Percentiles rank a stretch among this genome's conserved stretches.
Evolutionary conservation across 37 sponge, comb jelly and placozoan species (phyloP).

Genomic region (Ianthella basta): DNA sequence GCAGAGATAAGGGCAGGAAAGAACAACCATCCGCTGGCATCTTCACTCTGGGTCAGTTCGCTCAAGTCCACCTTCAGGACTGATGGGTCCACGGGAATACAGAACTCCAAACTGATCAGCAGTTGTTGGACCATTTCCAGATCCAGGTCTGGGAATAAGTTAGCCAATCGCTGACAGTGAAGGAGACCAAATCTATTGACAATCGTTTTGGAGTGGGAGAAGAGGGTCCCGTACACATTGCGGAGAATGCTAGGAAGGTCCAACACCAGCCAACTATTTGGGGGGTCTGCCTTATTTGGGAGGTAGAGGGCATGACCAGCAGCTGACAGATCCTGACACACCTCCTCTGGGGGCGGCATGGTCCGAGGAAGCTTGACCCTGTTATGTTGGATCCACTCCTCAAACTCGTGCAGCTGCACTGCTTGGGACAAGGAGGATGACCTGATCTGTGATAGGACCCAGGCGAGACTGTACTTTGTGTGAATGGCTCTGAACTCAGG

Average conservation of each 20-base stretch:
- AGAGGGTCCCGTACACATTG: conserved; percentile 17
- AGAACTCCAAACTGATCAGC: conserved; percentile 13
- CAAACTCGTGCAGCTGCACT: neutral
- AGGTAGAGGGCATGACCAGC: conserved; percentile 4
- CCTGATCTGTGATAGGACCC: neutral
- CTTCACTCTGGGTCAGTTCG: neutral
- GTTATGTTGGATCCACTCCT: neutral
- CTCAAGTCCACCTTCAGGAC: neutral
- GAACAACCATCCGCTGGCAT: neutral
- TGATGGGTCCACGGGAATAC: neutral
- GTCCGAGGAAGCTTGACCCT: neutral
- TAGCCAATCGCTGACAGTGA: no score
- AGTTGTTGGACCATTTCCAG: neutral
- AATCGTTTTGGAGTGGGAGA: no score
- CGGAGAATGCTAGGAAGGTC: conserved; percentile 4
- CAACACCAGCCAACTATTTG: conserved; percentile 12
- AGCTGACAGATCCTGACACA: conserved; percentile 6
- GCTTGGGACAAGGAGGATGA: neutral
- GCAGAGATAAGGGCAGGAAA: neutral
- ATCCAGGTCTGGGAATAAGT: neutral
- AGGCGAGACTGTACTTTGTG: neutral
- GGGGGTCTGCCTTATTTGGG: neutral
- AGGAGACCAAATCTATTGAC: no score
- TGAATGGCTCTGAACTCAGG: neutral
- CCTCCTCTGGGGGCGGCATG: neutral